Evolutionary conservation across 2,113 vertebrate species (phyloP).

Genomic region (Oryzias javanicus): DNA sequence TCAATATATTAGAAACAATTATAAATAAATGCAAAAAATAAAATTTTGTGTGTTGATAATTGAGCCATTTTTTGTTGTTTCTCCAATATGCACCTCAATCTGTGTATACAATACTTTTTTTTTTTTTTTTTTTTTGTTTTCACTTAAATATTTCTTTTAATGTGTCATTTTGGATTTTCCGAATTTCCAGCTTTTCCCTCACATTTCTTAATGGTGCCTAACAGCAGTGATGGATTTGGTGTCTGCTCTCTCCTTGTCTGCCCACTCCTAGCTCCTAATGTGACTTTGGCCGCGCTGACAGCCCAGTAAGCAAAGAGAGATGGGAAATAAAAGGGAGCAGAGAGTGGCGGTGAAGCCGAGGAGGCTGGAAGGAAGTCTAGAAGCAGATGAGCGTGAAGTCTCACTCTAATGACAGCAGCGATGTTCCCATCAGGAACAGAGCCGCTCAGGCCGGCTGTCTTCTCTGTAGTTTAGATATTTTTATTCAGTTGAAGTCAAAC

Average conservation of each 20-base stretch:
- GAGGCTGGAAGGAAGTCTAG: slow-evolving; percentile 47
- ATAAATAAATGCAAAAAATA: too few relatives aligned
- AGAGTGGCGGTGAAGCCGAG: slow-evolving; percentile 47
- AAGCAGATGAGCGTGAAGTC: slow-evolving; percentile 65
- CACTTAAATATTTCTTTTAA: too few relatives aligned
- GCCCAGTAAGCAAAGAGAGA: slow-evolving; percentile 60
- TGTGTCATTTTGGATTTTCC: slow-evolving; percentile 72
- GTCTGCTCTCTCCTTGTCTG: slow-evolving; percentile 67
- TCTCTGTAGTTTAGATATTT: slow-evolving; percentile 13
- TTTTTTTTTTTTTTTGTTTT: slow-evolving; percentile 46
- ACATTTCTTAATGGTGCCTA: slow-evolving; percentile 74
- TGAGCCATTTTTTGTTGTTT: too few relatives aligned
- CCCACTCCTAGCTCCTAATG: slow-evolving; percentile 72
- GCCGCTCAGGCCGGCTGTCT: slow-evolving; percentile 35
- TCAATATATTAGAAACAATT: too few relatives aligned
- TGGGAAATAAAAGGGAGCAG: slow-evolving; percentile 47
- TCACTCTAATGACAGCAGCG: slow-evolving; percentile 51
- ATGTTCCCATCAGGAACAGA: slow-evolving; percentile 54
- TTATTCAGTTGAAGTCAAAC: slow-evolving; percentile 18
- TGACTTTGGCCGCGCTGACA: slow-evolving; percentile 68
- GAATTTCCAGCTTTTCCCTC: slow-evolving; percentile 59
- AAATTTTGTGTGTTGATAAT: too few relatives aligned
- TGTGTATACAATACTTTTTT: background rate
- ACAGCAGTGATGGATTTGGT: slow-evolving; percentile 71
- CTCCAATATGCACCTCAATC: too few relatives aligned